Evolutionary conservation across 2,113 vertebrate species (phyloP).

Genomic region (Halcyon senegalensis): DNA sequence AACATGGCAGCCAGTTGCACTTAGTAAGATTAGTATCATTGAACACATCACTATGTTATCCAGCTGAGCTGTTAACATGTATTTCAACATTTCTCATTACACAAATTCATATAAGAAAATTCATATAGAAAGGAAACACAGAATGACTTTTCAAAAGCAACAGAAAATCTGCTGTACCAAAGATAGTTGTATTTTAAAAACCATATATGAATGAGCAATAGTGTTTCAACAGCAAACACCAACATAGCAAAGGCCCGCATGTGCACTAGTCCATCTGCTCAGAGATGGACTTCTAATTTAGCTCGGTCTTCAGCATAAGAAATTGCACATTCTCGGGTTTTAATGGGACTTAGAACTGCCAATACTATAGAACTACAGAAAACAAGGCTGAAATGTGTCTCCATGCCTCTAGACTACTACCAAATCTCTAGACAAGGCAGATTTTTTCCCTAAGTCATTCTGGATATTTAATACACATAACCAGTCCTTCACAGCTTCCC

Average conservation of each 20-base stretch:
- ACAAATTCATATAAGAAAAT: not conserved
- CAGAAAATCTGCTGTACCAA: not conserved
- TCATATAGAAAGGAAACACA: not conserved
- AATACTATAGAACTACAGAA: not conserved
- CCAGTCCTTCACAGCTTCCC: not conserved
- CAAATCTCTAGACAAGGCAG: not conserved
- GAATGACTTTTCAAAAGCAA: not conserved
- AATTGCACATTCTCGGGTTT: not conserved
- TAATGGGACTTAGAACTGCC: not conserved
- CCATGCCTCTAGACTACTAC: not conserved
- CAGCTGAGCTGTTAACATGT: not conserved
- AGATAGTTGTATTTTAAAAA: not conserved
- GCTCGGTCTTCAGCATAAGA: not conserved
- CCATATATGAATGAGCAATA: not conserved
- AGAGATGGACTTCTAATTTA: not conserved
- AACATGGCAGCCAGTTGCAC: not conserved
- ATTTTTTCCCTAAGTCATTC: not conserved
- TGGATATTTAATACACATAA: not conserved
- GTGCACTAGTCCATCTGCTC: not conserved
- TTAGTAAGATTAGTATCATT: not conserved
- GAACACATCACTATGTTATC: not conserved
- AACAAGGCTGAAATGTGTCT: not conserved
- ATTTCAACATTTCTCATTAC: not conserved
- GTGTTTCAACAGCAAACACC: not conserved
- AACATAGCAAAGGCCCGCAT: fast-evolving